Conservation (phyloP, 2,797 vertebrate species). For the Mus caroli region DNA sequence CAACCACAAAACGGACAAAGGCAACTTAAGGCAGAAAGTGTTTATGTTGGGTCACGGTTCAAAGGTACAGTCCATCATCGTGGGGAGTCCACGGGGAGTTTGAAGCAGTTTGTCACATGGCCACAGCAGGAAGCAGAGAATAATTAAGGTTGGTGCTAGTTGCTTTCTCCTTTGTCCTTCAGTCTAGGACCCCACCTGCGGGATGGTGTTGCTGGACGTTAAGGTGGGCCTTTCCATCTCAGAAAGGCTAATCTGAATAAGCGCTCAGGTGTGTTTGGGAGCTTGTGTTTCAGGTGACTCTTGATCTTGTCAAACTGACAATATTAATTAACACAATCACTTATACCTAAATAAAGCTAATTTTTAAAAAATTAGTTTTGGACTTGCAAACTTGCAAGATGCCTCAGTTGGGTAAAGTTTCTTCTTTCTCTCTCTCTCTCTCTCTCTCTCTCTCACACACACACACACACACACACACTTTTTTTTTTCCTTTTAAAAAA, state of each 20-base stretch:
- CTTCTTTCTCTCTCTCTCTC: no score
- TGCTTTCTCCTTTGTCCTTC: neutral
- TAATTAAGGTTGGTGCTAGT: no score
- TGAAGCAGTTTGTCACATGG: neutral
- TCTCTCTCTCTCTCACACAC: neutral
- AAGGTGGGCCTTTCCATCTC: neutral
- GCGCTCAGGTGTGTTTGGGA: neutral
- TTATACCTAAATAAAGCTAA: neutral
- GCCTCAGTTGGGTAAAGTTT: neutral
- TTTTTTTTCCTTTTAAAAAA: no score
- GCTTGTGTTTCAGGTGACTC: no score
- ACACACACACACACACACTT: no score
- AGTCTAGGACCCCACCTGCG: neutral
- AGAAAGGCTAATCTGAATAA: neutral
- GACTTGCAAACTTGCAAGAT: neutral
- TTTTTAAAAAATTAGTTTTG: neutral
- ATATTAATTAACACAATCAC: neutral
- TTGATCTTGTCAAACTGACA: neutral
- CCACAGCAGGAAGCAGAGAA: neutral
- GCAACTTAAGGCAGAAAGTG: neutral
- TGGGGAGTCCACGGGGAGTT: no score
- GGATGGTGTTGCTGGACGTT: neutral
- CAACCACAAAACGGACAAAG: neutral
- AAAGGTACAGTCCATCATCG: neutral
- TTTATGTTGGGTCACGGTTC: neutral